These are phyloP conservation scores for Siniperca knerii DNA, from an alignment of 2,113 vertebrate genomes.

Conservation along the genomic window DNA sequence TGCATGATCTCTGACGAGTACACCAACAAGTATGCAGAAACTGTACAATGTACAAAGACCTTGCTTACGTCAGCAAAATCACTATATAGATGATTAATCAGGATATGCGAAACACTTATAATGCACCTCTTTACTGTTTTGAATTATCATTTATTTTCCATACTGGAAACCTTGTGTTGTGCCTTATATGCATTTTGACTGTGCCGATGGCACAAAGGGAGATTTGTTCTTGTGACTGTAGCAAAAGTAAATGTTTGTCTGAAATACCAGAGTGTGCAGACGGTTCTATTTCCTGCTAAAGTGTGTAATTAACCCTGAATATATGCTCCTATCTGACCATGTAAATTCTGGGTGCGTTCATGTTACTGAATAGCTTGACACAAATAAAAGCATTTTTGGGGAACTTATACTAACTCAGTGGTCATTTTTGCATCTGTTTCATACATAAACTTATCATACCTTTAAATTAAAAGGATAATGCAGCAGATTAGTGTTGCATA, in stretches of 20 bases:
- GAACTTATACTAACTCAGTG: not conserved
- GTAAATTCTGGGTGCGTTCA: not conserved
- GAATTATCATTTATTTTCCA: conserved; percentile 64
- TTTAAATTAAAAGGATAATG: not conserved
- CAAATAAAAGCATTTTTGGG: conserved; percentile 35
- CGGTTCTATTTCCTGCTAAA: not conserved
- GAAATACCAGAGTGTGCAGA: not conserved
- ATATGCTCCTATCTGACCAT: not conserved
- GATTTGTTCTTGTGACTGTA: not conserved
- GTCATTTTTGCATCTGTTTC: not conserved
- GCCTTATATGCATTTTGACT: conserved; percentile 64
- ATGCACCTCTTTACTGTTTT: not conserved
- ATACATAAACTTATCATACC: not conserved
- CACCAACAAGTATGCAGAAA: not conserved
- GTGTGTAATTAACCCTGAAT: not conserved
- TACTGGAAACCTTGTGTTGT: conserved; percentile 71
- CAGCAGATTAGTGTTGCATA: no score
- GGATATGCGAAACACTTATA: not conserved
- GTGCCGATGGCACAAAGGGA: not conserved
- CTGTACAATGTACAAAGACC: not conserved
- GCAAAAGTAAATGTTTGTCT: conserved; percentile 1
- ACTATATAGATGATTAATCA: not conserved
- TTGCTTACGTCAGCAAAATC: not conserved
- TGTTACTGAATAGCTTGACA: conserved; percentile 13
- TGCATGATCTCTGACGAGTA: not conserved